phyloP scores from a whole-genome alignment of 2,797 vertebrate genomes.

The Gephyroberyx darwinii region DNA sequence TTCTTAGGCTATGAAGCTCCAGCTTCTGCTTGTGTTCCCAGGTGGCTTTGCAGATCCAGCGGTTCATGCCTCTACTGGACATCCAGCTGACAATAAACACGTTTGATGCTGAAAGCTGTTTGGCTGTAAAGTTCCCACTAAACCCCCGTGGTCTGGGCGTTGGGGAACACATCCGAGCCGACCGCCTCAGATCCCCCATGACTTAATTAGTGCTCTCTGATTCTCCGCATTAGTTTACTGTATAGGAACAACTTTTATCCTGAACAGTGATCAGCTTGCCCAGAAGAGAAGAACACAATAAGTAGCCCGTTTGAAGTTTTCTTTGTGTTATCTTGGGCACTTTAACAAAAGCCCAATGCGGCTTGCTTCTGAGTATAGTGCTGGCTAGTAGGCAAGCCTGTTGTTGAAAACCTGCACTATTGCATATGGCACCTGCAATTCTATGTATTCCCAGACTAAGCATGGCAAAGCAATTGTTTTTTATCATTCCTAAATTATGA shows the following conservation, averaged over 20 bases:
- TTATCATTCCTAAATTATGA: conserved; percentile 63
- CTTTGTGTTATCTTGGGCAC: conserved; percentile 74
- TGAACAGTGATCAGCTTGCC: conserved; percentile 81
- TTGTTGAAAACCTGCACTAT: conserved; percentile 59
- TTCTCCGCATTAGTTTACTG: conserved; percentile 82
- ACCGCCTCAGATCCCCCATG: conserved; percentile 77
- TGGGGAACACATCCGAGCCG: conserved; percentile 71
- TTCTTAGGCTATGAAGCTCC: conserved; percentile 49
- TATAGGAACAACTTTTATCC: conserved; percentile 82
- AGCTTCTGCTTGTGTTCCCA: conserved; percentile 52
- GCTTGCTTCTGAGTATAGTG: conserved; percentile 51
- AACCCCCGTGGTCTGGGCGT: conserved; percentile 68
- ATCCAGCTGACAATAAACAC: conserved; percentile 74
- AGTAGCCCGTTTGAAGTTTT: conserved; percentile 78
- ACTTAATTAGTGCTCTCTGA: conserved; percentile 83
- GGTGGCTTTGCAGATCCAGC: conserved; percentile 64
- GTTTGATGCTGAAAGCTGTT: conserved; percentile 78
- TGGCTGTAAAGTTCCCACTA: conserved; percentile 67
- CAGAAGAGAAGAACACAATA: conserved; percentile 78
- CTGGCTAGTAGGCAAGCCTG: conserved; percentile 53
- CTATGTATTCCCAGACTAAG: conserved; percentile 33
- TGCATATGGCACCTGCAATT: conserved; percentile 61
- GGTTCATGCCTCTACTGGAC: conserved; percentile 74
- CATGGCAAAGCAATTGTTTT: conserved; percentile 57
- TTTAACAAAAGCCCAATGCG: conserved; percentile 74